Conservation (phyloP, 2,888 invertebrate species). For the Cinara cedri region DNA sequence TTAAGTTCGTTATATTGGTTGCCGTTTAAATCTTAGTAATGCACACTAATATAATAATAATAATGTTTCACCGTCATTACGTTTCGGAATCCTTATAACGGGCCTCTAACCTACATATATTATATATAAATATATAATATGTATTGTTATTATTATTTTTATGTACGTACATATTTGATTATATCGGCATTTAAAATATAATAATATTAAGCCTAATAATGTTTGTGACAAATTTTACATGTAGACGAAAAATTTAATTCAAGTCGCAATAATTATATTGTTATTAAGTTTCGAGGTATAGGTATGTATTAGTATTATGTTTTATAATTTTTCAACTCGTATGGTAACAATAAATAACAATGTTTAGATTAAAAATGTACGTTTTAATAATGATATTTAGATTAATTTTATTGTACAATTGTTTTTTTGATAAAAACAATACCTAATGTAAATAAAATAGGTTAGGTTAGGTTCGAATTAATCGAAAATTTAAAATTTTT, state of each 20-base stretch:
- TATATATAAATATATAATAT: background rate
- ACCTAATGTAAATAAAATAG: no score
- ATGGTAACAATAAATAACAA: background rate
- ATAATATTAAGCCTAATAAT: no score
- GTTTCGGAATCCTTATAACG: background rate
- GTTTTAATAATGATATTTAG: background rate
- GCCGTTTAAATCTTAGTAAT: background rate
- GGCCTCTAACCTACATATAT: slow-evolving; percentile 15
- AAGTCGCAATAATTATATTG: background rate
- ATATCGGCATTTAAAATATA: no score
- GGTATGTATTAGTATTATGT: background rate
- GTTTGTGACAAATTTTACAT: background rate
- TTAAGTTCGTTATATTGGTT: no score
- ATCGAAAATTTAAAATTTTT: no score
- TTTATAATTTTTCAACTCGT: background rate
- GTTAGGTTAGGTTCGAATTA: no score
- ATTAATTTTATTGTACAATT: no score
- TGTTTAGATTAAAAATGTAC: background rate
- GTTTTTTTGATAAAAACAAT: no score
- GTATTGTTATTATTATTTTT: background rate
- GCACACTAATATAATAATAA: background rate
- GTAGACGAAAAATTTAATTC: background rate
- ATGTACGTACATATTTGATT: no score
- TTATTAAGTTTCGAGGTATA: background rate
- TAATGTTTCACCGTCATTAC: background rate